Conservation (phyloP, 2,797 vertebrate genomes). For the Melanotaenia boesemani region DNA sequence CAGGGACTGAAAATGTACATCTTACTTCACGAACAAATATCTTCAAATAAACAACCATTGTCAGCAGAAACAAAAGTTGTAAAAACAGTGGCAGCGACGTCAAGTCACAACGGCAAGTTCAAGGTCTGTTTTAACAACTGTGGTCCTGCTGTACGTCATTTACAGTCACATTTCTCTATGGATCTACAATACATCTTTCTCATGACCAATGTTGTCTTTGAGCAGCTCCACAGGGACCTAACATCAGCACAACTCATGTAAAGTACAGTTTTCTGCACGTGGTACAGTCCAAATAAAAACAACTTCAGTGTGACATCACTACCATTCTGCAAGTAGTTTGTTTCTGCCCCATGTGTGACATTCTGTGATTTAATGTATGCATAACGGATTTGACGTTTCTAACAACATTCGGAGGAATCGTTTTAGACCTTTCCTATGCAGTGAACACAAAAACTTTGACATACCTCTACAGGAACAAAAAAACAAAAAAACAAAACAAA, state of each 20-base stretch:
- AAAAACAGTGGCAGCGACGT: not conserved
- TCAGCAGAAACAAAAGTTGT: slow-evolving; percentile 10
- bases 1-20: slow-evolving; percentile 17
- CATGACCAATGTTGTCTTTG: no score
- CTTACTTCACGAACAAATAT: slow-evolving; percentile 17
- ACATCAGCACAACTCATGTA: slow-evolving; percentile 6
- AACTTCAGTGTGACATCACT: slow-evolving; percentile 51
- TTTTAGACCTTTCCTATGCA: not conserved
- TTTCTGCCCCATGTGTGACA: slow-evolving; percentile 1
- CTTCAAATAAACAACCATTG: not conserved
- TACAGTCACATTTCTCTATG: not conserved
- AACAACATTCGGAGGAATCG: no score
- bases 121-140: not conserved
- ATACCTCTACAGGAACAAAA: not conserved
- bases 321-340: slow-evolving; percentile 24
- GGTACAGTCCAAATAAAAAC: slow-evolving; percentile 35
- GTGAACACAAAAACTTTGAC: slow-evolving; percentile 1
- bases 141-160: not conserved
- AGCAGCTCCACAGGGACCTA: no score
- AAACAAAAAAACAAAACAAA: not conserved
- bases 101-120: not conserved
- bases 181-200: not conserved
- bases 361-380: not conserved
- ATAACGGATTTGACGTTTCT: no score
- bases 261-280: slow-evolving; percentile 29